Percentiles rank a stretch among this genome's conserved stretches.
Evolutionary conservation across 2,113 vertebrate genomes (phyloP).

Genomic region (Opisthocomus hoazin): DNA sequence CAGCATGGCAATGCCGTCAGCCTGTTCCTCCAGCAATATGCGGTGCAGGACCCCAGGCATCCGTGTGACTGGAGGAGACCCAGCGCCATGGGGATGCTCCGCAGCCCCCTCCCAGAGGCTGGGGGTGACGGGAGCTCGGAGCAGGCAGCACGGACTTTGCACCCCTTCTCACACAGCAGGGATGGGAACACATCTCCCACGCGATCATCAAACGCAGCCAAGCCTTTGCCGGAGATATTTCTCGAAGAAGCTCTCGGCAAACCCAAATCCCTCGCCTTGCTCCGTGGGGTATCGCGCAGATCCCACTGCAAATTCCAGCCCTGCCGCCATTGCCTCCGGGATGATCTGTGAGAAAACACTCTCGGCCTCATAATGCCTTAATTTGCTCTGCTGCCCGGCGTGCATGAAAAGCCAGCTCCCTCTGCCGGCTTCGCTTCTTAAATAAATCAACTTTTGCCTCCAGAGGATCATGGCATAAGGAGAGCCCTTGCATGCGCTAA

Average conservation of each 20-base stretch:
- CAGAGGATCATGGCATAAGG: rapidly evolving
- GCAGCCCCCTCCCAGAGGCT: background rate
- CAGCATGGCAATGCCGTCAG: background rate
- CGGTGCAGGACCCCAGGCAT: rapidly evolving
- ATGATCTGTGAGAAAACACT: background rate
- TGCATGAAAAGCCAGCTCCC: conserved; percentile 18
- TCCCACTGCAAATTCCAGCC: conserved; percentile 12
- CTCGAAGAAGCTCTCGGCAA: background rate
- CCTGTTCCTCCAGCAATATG: background rate
- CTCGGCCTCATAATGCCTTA: rapidly evolving
- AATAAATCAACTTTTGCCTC: background rate
- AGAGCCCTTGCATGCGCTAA: background rate
- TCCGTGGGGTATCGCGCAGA: rapidly evolving
- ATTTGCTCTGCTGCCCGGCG: background rate
- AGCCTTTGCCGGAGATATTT: background rate
- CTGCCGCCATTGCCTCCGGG: rapidly evolving
- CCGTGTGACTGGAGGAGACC: background rate
- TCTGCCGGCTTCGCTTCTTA: background rate
- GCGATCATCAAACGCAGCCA: rapidly evolving
- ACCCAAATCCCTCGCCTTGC: background rate
- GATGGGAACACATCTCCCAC: rapidly evolving
- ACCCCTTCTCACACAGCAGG: rapidly evolving
- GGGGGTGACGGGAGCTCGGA: rapidly evolving
- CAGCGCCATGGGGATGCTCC: background rate
- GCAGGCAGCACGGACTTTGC: background rate